These are phyloP conservation scores for Spodoptera litura DNA, from an alignment of 1,140 invertebrate species.

Conservation along the genomic window DNA sequence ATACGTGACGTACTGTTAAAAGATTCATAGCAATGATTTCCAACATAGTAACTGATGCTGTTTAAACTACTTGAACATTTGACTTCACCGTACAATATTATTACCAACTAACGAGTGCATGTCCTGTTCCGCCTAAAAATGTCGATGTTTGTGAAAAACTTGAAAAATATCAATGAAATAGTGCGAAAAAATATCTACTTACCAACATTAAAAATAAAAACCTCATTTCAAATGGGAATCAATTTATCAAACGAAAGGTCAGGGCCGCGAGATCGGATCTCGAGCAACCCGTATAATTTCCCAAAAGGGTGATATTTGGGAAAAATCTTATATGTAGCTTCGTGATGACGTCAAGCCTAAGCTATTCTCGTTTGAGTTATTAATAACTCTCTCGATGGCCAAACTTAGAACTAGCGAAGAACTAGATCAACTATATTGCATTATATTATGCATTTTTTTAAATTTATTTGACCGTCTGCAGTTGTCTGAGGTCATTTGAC, in stretches of 20 bases:
- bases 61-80: no score
- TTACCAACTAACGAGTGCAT: no score
- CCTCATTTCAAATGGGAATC: conserved; percentile 4
- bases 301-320: conserved; percentile 33
- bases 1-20: not conserved
- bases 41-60: not conserved
- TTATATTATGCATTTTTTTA: not conserved
- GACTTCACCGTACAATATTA: no score
- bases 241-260: conserved; percentile 45
- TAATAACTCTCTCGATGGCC: not conserved
- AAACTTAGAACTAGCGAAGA: conserved; percentile 6
- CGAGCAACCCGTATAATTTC: conserved; percentile 19
- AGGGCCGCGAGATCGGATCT: conserved; percentile 21
- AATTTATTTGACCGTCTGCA: no score
- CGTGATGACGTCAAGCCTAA: conserved; percentile 19
- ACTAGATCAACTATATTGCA: not conserved
- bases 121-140: no score
- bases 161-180: not conserved
- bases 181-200: not conserved
- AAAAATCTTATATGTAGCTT: conserved; percentile 15
- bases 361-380: not conserved
- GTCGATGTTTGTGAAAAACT: no score
- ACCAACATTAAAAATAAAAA: no score
- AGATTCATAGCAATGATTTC: not conserved
- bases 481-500: no score